These are phyloP conservation scores for Brachyhypopomus gauderio DNA, from an alignment of 2,113 vertebrate species.

Conservation along the genomic window DNA sequence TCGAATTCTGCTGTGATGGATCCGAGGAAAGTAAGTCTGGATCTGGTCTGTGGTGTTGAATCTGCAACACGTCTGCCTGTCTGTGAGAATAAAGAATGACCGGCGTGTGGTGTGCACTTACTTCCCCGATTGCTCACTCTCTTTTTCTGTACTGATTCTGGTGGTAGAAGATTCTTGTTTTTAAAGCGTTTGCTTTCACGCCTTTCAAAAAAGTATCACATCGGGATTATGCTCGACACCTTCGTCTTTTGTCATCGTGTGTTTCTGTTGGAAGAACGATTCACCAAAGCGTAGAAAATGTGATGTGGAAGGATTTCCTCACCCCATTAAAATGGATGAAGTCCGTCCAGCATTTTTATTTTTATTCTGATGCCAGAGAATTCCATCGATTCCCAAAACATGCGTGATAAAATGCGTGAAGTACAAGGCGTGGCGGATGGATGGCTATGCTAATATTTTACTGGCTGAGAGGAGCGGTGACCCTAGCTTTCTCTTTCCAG, in stretches of 20 bases:
- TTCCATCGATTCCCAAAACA: too few species aligned
- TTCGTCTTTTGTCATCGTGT: background rate
- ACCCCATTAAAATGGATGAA: background rate
- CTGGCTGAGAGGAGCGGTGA: conserved; percentile 19
- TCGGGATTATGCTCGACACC: background rate
- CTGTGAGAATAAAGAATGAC: conserved; percentile 35
- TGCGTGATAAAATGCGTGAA: too few species aligned
- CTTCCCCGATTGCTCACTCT: background rate
- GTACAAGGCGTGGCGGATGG: too few species aligned
- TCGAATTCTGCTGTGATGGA: conserved; percentile 11
- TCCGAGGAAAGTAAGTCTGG: conserved; percentile 23
- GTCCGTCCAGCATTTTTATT: background rate
- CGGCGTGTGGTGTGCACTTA: conserved; percentile 16
- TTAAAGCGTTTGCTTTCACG: too few species aligned
- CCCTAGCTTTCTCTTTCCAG: conserved; percentile 18
- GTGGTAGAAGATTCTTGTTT: background rate
- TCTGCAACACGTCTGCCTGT: conserved; percentile 37
- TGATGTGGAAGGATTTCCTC: background rate
- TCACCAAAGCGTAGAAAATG: background rate
- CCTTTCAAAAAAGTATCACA: background rate
- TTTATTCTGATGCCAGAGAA: too few species aligned
- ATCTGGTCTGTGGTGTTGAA: conserved; percentile 42
- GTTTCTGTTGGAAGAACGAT: background rate
- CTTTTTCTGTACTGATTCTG: conserved; percentile 32
- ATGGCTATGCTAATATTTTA: conserved; percentile 26